Base-by-base conservation (phyloP, 2,888 invertebrate genomes). In the Celastrina argiolus region DNA sequence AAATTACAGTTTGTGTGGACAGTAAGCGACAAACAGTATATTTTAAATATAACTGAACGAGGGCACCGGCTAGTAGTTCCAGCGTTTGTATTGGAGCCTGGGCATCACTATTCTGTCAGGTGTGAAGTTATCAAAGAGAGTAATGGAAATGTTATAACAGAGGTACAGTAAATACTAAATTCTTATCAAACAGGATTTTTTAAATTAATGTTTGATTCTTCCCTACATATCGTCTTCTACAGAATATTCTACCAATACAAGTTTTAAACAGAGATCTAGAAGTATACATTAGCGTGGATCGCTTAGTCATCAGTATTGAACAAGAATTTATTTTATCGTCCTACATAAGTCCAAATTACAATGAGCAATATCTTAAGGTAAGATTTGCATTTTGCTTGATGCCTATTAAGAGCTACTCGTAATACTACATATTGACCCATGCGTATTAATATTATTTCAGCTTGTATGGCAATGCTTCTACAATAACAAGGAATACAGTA, bases 1-100 rank as follows among this genome's bases (percentile, higher is more conserved):
- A 31, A 18, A 8, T 71, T 73, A 14, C 68, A 86, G 86, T 85
- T 85, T 66, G 68, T 72, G 8, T 85, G 86, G 86, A 73, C 75
- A n/a, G 74, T 82, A 18, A 67, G 71, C 28, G 77, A 74, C 31
- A 56, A 63, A 18, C 67, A 68, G 8, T n/a, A 72, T 4, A 66
- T 65, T 7, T 69, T 81, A n/a, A 75, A 79, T 39, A 71, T 79
- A 7, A 73, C 75, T 0, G 69, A 75, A 31, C 70, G 68, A 45
- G 81, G 85, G 0, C 76, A 76, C 1, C 74, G 76, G 45, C 70
- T 86, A 64, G 75, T 74, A 69, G 74, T 86, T 65, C 78, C 76
- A 0, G 73, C 79, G 6, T 70, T 76, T 61, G 72, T 75, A 1
- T 67, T 85, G 36, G 74, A 68, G 63, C 74, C 79, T 0, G 85